Evolutionary conservation across 2,113 vertebrate genomes (phyloP), one percentile per base, ranked within the genome.

Genomic region (Nothobranchius kuhntae): DNA sequence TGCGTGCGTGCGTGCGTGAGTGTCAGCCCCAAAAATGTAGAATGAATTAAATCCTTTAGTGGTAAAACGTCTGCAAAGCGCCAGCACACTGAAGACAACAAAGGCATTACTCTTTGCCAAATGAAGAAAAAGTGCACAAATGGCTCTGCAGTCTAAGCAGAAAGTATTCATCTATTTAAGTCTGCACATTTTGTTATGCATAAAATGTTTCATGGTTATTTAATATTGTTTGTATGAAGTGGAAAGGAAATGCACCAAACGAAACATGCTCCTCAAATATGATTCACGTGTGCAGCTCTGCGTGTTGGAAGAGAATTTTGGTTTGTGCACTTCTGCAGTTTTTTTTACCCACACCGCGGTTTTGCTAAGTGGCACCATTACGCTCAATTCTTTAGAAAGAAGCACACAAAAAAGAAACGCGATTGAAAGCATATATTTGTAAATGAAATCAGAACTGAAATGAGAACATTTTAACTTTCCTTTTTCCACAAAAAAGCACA

Each of bases 61-160:
- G 35, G 77, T 61, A 86, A 84, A 81, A 66, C 64, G 45, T 51
- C 47, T 81, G 78, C 73, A 80, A 86, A 71, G 80, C 76, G 73
- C 66, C 63, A 51, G 63, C 72, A 82, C 68, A 59, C 66, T 9
- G 21, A 76, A 75, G 65, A 86, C 68, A 75, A 81, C 80, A 79
- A 64, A 81, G 63, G 78, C 74, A 86, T 87, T 85, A 80, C 51
- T 87, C 82, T 83, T 81, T 85, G 81, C 82, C 85, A 88, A 78
- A 84, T 83, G 66, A 81, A 78, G 77, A 82, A 81, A 82, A 86
- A 83, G 72, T 67, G 86, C 75, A 78, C 77, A 83, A 86, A 86
- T 64, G 59, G 60, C 75, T 86, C 65, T 73, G 81, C 81, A 84
- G 72, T 65, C 48, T 14, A 75, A 81, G 77, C 78, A 82, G 76